Evolutionary conservation across 2,113 vertebrate genomes (phyloP).

Genomic region (Sakesphorus luctuosus): DNA sequence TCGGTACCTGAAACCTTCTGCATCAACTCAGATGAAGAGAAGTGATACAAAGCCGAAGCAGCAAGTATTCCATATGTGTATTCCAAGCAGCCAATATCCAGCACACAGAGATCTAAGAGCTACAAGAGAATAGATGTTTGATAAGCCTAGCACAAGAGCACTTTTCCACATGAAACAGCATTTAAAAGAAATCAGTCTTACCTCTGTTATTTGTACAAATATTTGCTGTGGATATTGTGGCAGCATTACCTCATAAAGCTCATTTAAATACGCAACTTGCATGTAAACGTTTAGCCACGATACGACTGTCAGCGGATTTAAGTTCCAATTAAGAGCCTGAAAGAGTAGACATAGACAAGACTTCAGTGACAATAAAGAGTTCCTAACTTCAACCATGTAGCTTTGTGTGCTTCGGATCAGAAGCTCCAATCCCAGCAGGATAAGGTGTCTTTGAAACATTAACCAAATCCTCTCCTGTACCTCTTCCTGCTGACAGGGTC

Average conservation of each 20-base stretch:
- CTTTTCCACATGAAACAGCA: background rate
- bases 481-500: background rate
- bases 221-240: slow-evolving; percentile 90
- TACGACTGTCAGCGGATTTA: slow-evolving; percentile 90
- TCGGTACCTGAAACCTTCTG: slow-evolving; percentile 90
- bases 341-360: background rate
- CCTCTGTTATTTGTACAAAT: slow-evolving; percentile 93
- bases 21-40: slow-evolving; percentile 90
- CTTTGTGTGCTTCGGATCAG: background rate
- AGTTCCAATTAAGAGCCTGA: slow-evolving; percentile 92
- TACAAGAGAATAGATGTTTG: slow-evolving; percentile 24
- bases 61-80: slow-evolving; percentile 89
- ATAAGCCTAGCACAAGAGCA: background rate
- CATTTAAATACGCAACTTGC: slow-evolving; percentile 92
- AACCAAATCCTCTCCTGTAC: background rate
- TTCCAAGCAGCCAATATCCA: slow-evolving; percentile 89
- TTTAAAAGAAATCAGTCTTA: slow-evolving; percentile 45
- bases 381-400: background rate
- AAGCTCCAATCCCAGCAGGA: background rate
- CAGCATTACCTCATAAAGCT: slow-evolving; percentile 80
- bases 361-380: background rate
- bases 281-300: slow-evolving; percentile 98
- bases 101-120: slow-evolving; percentile 92
- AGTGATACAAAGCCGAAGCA: slow-evolving; percentile 94
- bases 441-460: background rate